Base-by-base conservation (phyloP, 2,797 vertebrate genomes). In the Chelon auratus region DNA sequence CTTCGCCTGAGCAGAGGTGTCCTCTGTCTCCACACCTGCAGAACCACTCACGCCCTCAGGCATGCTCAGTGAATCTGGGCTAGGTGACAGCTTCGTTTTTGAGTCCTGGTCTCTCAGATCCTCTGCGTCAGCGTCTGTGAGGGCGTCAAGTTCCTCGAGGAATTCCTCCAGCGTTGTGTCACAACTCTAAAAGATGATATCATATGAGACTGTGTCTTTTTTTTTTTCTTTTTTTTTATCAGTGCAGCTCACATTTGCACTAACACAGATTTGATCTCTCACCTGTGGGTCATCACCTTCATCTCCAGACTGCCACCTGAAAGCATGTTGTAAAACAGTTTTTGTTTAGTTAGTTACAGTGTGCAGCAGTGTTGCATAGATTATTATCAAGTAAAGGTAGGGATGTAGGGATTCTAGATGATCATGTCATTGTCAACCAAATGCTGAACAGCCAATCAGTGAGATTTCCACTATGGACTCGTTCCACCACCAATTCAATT, bases 221-320 rank as follows among this genome's bases (percentile, higher is more conserved):
- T 30, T 17, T 13, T 4, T 13, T 8, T 14, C 3, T 26, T 56
- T 54, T 59, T 20, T 40, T 40, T 6, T 15, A 14, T 7, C 2
- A 17, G 5, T 40, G 14, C 22, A 15, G 9, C 50, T 40, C 40
- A 43, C 4, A 50, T 50, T 63, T 0, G 60, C 1, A 39, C 14
- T 15, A 9, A 20, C n/a, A 40, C 14, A 63, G 11, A 40, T 42
- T 59, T n/a, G 2, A 62, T 51, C 40, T 74, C 89, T 90, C 50
- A 95, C 95, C 94, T 94, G 85, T 47, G 71, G 62, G 42, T 81
- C 81, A 13, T 94, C 95, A 60, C 88, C 95, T 5, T 93, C 94
- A 75, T 96, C 96, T 88, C 95, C 95, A 47, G 71, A 56, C 63
- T 97, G 95, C 96, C 96, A 99, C 83, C 97, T 99, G 84, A 76